Evolutionary conservation across 37 sponge, comb jelly and placozoan genomes (phyloP), one percentile per base, ranked within the genome.

Genomic region (Cliona cf. orientalis): DNA sequence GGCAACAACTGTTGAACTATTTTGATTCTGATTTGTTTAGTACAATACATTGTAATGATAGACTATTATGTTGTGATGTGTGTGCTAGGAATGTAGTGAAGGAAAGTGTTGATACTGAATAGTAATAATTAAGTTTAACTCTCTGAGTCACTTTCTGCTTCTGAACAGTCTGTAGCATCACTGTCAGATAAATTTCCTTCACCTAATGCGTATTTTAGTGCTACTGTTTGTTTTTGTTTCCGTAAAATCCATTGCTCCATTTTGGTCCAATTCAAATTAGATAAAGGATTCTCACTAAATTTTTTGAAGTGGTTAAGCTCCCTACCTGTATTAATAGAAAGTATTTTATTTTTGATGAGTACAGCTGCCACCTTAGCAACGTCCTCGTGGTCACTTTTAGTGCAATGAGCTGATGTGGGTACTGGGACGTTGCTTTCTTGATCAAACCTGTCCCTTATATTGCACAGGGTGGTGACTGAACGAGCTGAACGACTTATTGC

Each of bases 11-110:
- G 58, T 32, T 84, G 4, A 22, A 73, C 25, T 82, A 73, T 44
- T 82, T 82, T 73, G 74, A 74, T n/a, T n/a, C n/a, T n/a, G n/a
- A n/a, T 1, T n/a, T 70, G 34, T 37, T 59, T 57, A 58, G 22
- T 25, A 44, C 57, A 38, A 17, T 80, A 33, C 34, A n/a, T n/a
- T n/a, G n/a, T n/a, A n/a, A n/a, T n/a, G n/a, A n/a, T n/a, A n/a
- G n/a, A n/a, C n/a, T n/a, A n/a, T n/a, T n/a, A n/a, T n/a, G n/a
- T n/a, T n/a, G n/a, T n/a, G n/a, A n/a, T n/a, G n/a, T n/a, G n/a
- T n/a, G n/a, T n/a, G n/a, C n/a, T n/a, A n/a, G n/a, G n/a, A n/a
- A n/a, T n/a, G n/a, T n/a, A n/a, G n/a, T n/a, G n/a, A n/a, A n/a
- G n/a, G n/a, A n/a, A n/a, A n/a, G n/a, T n/a, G n/a, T n/a, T n/a